Evolutionary conservation across 2,113 vertebrate species (phyloP).

Genomic region (Microtus montanus): DNA sequence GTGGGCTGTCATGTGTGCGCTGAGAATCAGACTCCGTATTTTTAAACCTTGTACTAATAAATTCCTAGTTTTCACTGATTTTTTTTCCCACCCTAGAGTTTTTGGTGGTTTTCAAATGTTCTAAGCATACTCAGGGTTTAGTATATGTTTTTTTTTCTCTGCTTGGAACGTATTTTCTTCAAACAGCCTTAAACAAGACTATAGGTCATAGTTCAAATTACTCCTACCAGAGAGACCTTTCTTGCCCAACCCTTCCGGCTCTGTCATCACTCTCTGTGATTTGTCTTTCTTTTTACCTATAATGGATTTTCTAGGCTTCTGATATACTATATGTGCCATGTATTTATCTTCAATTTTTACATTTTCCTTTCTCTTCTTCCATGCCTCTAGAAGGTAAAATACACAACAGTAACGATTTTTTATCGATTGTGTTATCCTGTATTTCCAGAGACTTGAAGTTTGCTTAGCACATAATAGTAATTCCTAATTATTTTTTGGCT

Average conservation of each 20-base stretch:
- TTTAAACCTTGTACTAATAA: not conserved
- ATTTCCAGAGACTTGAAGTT: not conserved
- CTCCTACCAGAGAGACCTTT: not conserved
- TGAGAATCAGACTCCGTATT: not conserved
- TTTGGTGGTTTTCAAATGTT: conserved; percentile 24
- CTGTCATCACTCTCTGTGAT: not conserved
- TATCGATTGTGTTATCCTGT: not conserved
- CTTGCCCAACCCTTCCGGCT: not conserved
- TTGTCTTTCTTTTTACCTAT: not conserved
- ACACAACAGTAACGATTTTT: not conserved
- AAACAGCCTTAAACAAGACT: not conserved
- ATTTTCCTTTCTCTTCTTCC: not conserved
- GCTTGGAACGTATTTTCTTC: not conserved
- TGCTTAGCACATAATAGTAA: not conserved
- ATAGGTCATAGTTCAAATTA: not conserved
- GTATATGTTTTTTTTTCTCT: not conserved
- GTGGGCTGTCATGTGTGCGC: too few species aligned
- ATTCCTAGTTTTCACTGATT: not conserved
- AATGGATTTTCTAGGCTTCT: not conserved
- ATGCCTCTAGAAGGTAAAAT: not conserved
- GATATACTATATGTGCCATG: not conserved
- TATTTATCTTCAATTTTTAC: not conserved
- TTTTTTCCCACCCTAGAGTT: not conserved
- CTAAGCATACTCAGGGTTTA: not conserved
- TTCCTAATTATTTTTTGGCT: not conserved